phyloP scores from a whole-genome alignment of 2,888 invertebrate genomes.

The Epinotia nisella region DNA sequence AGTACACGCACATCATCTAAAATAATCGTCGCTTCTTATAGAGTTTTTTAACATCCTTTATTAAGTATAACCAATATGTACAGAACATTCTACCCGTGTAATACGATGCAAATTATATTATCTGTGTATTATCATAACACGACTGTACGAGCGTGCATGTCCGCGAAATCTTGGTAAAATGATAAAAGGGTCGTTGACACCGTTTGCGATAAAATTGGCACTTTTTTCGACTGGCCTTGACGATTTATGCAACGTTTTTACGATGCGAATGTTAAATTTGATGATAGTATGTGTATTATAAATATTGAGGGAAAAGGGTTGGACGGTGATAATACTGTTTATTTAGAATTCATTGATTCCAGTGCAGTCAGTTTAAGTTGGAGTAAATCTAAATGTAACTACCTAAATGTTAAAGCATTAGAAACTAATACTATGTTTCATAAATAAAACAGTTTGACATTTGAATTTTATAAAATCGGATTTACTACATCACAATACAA shows the following conservation, averaged over 20 bases:
- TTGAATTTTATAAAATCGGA: no score
- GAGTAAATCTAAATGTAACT: neutral
- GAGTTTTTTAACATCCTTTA: no score
- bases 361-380: neutral
- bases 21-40: neutral
- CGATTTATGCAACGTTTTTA: slow-evolving; percentile 30
- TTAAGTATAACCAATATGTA: no score
- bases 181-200: slow-evolving; percentile 78
- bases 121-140: slow-evolving; percentile 26
- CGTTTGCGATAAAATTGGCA: slow-evolving; percentile 65
- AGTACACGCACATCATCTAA: neutral
- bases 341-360: slow-evolving; percentile 1
- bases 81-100: neutral
- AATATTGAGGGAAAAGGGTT: slow-evolving; percentile 49
- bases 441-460: no score
- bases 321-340: slow-evolving; percentile 3
- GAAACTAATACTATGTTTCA: no score
- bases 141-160: slow-evolving; percentile 55
- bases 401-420: neutral
- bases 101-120: slow-evolving; percentile 36
- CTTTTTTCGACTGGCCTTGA: slow-evolving; percentile 47
- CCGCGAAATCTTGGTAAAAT: slow-evolving; percentile 68
- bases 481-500: no score
- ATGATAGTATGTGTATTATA: slow-evolving; percentile 39
- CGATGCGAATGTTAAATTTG: slow-evolving; percentile 30